Evolutionary conservation across 2,888 invertebrate genomes (phyloP).

Genomic region (Macropis europaea): DNA sequence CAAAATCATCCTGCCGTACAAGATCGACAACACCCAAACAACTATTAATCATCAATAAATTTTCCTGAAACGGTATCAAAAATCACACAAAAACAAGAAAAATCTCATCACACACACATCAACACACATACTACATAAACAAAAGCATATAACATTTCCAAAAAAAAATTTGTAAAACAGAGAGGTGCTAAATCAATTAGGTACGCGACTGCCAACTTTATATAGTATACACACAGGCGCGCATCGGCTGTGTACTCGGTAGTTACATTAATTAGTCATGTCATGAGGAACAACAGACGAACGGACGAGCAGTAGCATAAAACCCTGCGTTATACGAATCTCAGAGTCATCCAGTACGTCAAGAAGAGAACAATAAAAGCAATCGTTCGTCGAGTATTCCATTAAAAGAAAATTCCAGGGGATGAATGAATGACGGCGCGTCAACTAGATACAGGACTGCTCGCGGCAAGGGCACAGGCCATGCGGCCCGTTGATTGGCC

Average conservation of each 20-base stretch:
- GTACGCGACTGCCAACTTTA: constrained; percentile 29
- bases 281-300: neutral
- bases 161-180: neutral
- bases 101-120: neutral
- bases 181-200: constrained; percentile 40
- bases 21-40: too few relatives aligned
- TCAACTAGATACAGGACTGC: constrained; percentile 47
- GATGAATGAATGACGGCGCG: constrained; percentile 41
- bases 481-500: constrained; percentile 68
- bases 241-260: constrained; percentile 8
- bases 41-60: too few relatives aligned
- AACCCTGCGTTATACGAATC: accelerated
- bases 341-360: too few relatives aligned
- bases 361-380: neutral
- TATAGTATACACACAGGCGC: neutral
- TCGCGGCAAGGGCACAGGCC: constrained; percentile 64
- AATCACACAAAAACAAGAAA: too few relatives aligned
- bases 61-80: too few relatives aligned
- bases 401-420: constrained; percentile 26
- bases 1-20: too few relatives aligned
- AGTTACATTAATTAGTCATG: constrained; percentile 40
- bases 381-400: neutral
- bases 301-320: neutral
- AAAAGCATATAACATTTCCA: too few relatives aligned
- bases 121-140: too few relatives aligned